Evolutionary conservation across 2,888 invertebrate genomes (phyloP).

Genomic region (Lasioglossum figueresi): DNA sequence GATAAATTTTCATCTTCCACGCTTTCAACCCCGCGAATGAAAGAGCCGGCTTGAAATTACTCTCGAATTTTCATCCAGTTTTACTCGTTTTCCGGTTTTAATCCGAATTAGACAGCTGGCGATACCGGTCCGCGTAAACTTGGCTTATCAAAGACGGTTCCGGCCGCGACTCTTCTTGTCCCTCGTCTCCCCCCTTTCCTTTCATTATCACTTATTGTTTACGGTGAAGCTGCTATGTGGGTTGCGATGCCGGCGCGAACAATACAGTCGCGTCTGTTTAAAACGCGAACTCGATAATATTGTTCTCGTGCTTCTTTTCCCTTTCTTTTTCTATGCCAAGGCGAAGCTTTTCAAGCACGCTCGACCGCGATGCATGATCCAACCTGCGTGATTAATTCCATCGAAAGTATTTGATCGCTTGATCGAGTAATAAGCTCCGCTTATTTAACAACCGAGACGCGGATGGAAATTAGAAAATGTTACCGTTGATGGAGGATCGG

Average conservation of each 20-base stretch:
- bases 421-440: neutral
- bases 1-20: neutral
- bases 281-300: constrained; percentile 33
- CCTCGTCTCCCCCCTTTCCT: neutral
- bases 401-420: neutral
- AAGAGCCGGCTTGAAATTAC: neutral
- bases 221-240: constrained; percentile 28
- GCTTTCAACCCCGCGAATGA: neutral
- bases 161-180: neutral
- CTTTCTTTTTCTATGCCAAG: constrained; percentile 6
- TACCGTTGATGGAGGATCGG: neutral
- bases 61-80: neutral
- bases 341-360: constrained; percentile 6
- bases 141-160: neutral
- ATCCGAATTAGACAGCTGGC: neutral
- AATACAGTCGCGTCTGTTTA: constrained; percentile 27
- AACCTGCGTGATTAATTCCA: neutral
- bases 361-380: neutral
- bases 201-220: constrained; percentile 42
- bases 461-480: neutral
- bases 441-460: neutral
- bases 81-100: neutral
- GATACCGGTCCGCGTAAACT: neutral
- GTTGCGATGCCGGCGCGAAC: constrained; percentile 24
- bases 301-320: neutral